A percentile compares a stretch with the other conserved stretches of the same genome.
These are phyloP conservation scores for Microchirus variegatus DNA, from an alignment of 2,797 vertebrate genomes.

Conservation along the genomic window DNA sequence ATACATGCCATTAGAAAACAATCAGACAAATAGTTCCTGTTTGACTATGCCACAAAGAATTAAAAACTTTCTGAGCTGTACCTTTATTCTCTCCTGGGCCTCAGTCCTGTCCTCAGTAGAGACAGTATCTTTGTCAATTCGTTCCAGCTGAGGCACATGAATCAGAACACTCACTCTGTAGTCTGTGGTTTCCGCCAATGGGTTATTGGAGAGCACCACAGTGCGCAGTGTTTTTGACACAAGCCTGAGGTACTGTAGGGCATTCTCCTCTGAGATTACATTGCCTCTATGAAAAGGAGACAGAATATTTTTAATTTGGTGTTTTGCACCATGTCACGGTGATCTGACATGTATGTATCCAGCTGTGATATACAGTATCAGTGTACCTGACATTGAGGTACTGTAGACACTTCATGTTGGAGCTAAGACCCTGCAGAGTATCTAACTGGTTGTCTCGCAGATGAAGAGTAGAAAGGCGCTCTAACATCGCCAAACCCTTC, in stretches of 20 bases:
- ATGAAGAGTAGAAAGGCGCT: slow-evolving; percentile 85
- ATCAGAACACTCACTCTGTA: slow-evolving; percentile 84
- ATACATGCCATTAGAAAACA: slow-evolving; percentile 24
- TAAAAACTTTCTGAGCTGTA: slow-evolving; percentile 27
- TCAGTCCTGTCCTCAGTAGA: slow-evolving; percentile 82
- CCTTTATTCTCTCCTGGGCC: slow-evolving; percentile 68
- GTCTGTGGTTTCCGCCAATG: slow-evolving; percentile 74
- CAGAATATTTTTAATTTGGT: neutral
- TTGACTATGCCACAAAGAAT: neutral
- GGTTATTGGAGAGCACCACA: slow-evolving; percentile 89
- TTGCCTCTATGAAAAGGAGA: slow-evolving; percentile 82
- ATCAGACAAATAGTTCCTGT: neutral
- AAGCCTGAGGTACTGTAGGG: slow-evolving; percentile 75
- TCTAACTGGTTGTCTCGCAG: slow-evolving; percentile 91
- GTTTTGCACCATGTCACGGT: neutral
- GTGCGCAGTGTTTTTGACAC: slow-evolving; percentile 82
- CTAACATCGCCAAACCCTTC: slow-evolving; percentile 85
- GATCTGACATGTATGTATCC: neutral
- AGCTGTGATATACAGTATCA: neutral
- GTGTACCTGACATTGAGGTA: slow-evolving; percentile 86
- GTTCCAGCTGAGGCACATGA: slow-evolving; percentile 80
- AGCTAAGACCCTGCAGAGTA: slow-evolving; percentile 85
- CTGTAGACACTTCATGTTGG: slow-evolving; percentile 86
- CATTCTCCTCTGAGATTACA: slow-evolving; percentile 68
- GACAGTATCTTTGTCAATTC: slow-evolving; percentile 87